Evolutionary conservation across 2,888 invertebrate species (phyloP), one percentile per base, ranked within the genome.

Genomic region (Drosophila parthenogenetica): DNA sequence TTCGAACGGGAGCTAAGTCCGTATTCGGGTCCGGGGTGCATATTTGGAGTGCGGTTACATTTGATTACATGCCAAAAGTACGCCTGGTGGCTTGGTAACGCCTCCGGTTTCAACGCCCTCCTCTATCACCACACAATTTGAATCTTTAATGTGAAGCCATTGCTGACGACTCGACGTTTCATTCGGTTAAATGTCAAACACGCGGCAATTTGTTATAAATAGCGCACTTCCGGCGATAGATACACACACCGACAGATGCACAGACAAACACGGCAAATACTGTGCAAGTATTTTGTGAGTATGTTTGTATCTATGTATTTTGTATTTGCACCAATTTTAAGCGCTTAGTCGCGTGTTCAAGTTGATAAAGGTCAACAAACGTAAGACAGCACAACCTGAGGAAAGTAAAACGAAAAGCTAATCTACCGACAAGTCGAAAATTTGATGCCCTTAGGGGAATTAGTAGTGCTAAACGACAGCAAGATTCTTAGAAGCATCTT

Each of bases 361-460:
- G 72, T 87, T 88, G 89, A 89, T 75, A 85, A 85, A 85, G 89
- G 89, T 85, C 85, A 89, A 89, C 85, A 89, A 75, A 82, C 81
- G 87, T 59, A 14, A 25, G 66, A 65, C 59, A 43, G 39, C 50
- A 58, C 58, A 29, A 17, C 40, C 49, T 37, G 46, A 53, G 19
- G 40, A 53, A 58, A 78, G 74, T 58, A 54, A 61, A 60, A 42
- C 57, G 49, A 61, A 75, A 74, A 75, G 57, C 75, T 75, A 75
- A 75, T 75, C 69, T 48, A 61, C 35, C 49, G 61, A 69, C 74
- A 78, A 78, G 75, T 69, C 75, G 75, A 78, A 69, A 64, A 78
- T 69, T 43, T 58, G 69, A 78, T 75, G 78, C 78, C 79, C 74
- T 75, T 22, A 58, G 42, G 74, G 60, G 69, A 60, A 73, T 78